Conservation (phyloP, 1,140 invertebrate genomes). For the Hylaeus anthracinus region DNA sequence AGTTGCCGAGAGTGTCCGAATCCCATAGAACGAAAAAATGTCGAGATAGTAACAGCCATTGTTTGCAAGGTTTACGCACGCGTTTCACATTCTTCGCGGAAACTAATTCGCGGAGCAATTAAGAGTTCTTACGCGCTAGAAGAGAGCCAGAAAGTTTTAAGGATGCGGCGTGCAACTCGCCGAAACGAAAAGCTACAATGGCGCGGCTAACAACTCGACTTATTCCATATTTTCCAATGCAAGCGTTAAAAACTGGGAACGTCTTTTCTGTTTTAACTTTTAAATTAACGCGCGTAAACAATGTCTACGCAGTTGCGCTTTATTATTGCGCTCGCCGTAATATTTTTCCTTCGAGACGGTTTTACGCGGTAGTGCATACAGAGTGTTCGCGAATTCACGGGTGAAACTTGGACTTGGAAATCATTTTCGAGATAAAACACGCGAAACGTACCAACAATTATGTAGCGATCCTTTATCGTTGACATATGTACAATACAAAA, state of each 20-base stretch:
- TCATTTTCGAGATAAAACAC: too few relatives aligned
- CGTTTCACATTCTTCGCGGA: neutral
- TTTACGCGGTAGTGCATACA: neutral
- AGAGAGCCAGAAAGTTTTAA: constrained; percentile 6
- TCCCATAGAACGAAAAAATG: too few relatives aligned
- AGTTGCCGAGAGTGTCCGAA: neutral
- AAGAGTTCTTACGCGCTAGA: constrained; percentile 1
- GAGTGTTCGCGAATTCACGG: neutral
- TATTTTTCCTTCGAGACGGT: neutral
- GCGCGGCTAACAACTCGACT: neutral
- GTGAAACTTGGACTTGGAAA: neutral
- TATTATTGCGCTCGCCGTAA: neutral
- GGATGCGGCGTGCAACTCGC: neutral
- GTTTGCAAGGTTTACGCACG: neutral
- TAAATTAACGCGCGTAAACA: constrained; percentile 2
- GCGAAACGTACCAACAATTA: too few relatives aligned
- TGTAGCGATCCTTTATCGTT: too few relatives aligned
- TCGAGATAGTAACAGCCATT: too few relatives aligned
- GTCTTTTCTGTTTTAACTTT: constrained; percentile 1
- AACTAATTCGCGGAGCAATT: constrained; percentile 5
- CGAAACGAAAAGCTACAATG: constrained; percentile 11
- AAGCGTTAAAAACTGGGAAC: neutral
- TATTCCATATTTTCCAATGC: constrained; percentile 35
- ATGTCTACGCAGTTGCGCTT: neutral
- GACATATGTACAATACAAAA: too few relatives aligned